Evolutionary conservation across 2,888 invertebrate species (phyloP).

Genomic region (Acheta domesticus): DNA sequence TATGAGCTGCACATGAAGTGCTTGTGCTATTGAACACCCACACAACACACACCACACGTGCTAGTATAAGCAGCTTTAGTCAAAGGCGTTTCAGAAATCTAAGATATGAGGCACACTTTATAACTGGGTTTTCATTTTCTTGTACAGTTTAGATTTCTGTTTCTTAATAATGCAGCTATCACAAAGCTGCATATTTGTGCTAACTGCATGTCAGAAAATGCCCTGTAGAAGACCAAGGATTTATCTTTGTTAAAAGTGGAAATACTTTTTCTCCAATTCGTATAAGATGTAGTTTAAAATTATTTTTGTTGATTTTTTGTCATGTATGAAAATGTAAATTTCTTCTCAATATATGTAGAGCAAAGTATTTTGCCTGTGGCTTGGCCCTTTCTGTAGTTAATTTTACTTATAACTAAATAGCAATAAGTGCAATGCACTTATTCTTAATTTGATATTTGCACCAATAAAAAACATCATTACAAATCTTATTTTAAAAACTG

Average conservation of each 20-base stretch:
- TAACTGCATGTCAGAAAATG: neutral
- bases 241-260: neutral
- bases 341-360: no score
- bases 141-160: neutral
- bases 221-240: conserved; percentile 6
- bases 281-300: no score
- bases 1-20: neutral
- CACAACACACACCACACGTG: conserved; percentile 21
- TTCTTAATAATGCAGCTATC: neutral
- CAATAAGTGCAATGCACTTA: no score
- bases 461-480: no score
- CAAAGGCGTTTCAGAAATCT: neutral
- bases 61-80: neutral
- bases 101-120: neutral
- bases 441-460: no score
- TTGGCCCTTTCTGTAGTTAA: no score
- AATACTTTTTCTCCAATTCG: no score
- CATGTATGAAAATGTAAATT: no score
- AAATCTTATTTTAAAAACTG: no score
- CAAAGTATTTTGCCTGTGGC: no score
- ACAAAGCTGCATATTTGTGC: neutral
- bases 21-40: conserved; percentile 18
- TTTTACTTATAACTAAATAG: no score
- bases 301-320: no score
- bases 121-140: neutral